phyloP scores from a whole-genome alignment of 2,888 invertebrate species.

The Aphodius sticticus region DNA sequence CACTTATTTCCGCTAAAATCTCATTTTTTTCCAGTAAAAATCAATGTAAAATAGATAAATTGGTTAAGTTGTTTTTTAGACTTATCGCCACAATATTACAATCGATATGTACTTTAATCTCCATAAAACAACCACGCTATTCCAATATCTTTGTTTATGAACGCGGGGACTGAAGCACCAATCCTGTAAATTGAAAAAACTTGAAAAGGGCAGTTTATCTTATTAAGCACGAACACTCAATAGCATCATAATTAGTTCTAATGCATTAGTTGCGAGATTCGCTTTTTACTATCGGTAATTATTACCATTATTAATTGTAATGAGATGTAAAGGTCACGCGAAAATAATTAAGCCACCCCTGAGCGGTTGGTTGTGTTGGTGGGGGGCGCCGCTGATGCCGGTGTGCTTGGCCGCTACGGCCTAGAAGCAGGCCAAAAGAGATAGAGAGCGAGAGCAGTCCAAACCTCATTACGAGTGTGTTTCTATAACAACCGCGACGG shows the following conservation, averaged over 20 bases:
- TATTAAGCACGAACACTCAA: not conserved
- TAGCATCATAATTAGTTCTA: not conserved
- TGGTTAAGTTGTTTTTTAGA: too few species aligned
- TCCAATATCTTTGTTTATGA: too few species aligned
- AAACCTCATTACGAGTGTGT: constrained; percentile 53
- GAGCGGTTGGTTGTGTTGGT: not conserved
- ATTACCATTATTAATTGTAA: not conserved
- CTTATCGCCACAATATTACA: too few species aligned
- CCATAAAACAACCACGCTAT: too few species aligned
- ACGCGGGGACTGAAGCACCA: too few species aligned
- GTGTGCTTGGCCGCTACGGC: not conserved
- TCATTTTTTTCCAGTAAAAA: too few species aligned
- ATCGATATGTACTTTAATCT: too few species aligned
- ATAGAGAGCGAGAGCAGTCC: constrained; percentile 38
- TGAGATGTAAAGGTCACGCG: not conserved
- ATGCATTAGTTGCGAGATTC: not conserved
- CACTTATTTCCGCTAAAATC: too few species aligned
- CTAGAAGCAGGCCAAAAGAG: not conserved
- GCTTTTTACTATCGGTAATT: not conserved
- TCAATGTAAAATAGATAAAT: too few species aligned
- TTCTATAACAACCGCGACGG: constrained; percentile 52
- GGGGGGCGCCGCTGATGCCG: not conserved
- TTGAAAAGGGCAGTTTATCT: too few species aligned
- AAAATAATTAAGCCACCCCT: constrained; percentile 4
- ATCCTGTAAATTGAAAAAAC: too few species aligned